phyloP scores from a whole-genome alignment of 2,113 vertebrate species.

The Labrus mixtus region DNA sequence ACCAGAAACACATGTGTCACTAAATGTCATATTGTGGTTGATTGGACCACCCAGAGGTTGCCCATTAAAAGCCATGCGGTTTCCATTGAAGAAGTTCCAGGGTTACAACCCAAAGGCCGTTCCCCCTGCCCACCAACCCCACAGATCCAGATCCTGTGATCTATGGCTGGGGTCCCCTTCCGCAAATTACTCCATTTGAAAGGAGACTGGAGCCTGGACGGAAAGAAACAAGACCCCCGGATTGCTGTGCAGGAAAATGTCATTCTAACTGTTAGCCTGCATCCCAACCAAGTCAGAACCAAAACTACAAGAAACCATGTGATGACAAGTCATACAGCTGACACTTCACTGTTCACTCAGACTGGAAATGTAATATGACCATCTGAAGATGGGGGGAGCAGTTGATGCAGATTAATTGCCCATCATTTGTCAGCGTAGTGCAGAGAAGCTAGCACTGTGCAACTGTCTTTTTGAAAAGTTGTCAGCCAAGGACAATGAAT shows the following conservation, averaged over 20 bases:
- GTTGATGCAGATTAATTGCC: slow-evolving; percentile 70
- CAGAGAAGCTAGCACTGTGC: slow-evolving; percentile 33
- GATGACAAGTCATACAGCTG: slow-evolving; percentile 38
- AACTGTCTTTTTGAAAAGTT: slow-evolving; percentile 48
- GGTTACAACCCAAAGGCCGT: slow-evolving; percentile 61
- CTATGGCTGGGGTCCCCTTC: slow-evolving; percentile 67
- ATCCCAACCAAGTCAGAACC: slow-evolving; percentile 40
- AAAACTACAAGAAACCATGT: slow-evolving; percentile 34
- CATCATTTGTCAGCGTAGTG: slow-evolving; percentile 71
- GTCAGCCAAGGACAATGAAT: slow-evolving; percentile 78
- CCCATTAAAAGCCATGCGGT: slow-evolving; percentile 71
- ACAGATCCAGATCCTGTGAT: slow-evolving; percentile 66
- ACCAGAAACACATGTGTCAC: slow-evolving; percentile 66
- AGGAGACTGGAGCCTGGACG: slow-evolving; percentile 53
- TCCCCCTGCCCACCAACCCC: slow-evolving; percentile 49
- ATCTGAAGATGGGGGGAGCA: slow-evolving; percentile 30
- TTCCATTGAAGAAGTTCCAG: slow-evolving; percentile 76
- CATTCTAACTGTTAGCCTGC: slow-evolving; percentile 49
- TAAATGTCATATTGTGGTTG: slow-evolving; percentile 73
- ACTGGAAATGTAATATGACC: slow-evolving; percentile 44
- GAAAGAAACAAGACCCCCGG: slow-evolving; percentile 46
- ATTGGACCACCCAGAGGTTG: slow-evolving; percentile 77
- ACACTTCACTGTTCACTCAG: slow-evolving; percentile 42
- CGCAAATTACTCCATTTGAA: slow-evolving; percentile 71
- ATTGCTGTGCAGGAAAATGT: slow-evolving; percentile 49